Evolutionary conservation across 92 coral and sea anemone species (phyloP).

Genomic region (Muricea muricata): DNA sequence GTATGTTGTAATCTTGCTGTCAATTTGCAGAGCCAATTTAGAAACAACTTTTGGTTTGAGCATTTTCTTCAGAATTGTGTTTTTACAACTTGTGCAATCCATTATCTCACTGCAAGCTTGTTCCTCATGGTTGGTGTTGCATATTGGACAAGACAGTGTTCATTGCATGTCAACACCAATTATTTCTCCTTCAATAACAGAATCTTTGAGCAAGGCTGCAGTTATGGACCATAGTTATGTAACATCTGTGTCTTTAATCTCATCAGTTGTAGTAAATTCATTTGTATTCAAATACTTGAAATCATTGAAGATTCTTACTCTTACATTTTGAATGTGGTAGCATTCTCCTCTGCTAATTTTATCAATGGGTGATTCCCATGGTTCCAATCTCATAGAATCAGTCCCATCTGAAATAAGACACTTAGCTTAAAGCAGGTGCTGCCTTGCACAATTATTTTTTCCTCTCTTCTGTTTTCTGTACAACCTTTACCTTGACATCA

Average conservation of each 20-base stretch:
- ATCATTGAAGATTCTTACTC: conserved; percentile 34
- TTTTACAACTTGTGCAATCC: background rate
- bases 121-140: background rate
- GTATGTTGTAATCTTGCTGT: background rate
- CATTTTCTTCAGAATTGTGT: background rate
- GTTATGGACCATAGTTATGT: background rate
- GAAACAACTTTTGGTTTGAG: background rate
- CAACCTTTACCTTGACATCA: background rate
- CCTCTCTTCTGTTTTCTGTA: background rate
- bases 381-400: conserved; percentile 22
- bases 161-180: background rate
- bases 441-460: background rate
- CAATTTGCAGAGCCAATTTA: background rate
- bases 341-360: conserved; percentile 25
- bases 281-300: conserved; percentile 28
- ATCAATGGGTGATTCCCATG: conserved; percentile 41
- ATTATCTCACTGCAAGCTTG: background rate
- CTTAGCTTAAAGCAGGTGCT: conserved; percentile 2
- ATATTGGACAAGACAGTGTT: background rate
- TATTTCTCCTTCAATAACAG: background rate
- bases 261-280: conserved; percentile 3
- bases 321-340: conserved; percentile 32
- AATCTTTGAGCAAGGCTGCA: background rate
- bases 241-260: conserved; percentile 10
- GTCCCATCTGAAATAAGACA: conserved; percentile 25